Base-by-base conservation (phyloP, 2,113 vertebrate species). In the Panthera leo region DNA sequence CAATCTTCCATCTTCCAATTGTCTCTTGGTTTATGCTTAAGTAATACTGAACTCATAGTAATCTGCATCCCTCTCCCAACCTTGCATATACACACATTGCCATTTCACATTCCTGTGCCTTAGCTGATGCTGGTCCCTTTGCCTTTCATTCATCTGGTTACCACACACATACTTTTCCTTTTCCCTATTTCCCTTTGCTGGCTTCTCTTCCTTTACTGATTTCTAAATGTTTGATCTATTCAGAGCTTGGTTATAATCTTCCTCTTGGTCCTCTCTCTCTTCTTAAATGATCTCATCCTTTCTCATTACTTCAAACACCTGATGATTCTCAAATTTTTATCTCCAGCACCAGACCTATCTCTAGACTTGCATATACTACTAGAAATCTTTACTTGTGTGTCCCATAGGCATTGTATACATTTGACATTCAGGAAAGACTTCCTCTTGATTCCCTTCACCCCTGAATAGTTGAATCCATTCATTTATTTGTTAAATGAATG, bases 271-370 rank as follows among this genome's bases (percentile, higher is more conserved):
- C 51, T 79, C 31, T 89, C 34, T 95, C 42, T 95, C 36, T 45
- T 42, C n/a, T 76, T 80, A 83, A 65, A 75, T 95, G 91, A 97
- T 83, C 86, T 96, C 84, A 84, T 93, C 42, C 27, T 18, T 82
- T 97, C 53, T 45, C 31, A 7, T 95, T 79, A 95, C 34, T 55
- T 85, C 3, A 78, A 58, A n/a, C 11, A 93, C 16, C 23, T 31
- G 6, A 45, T 67, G 42, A 68, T 79, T 89, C 39, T 83, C 82
- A 75, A 39, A 91, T 96, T 83, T 91, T 3, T 89, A 63, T 76
- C 53, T 91, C 39, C 25, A 70, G 53, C 39, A 21, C 3, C 19
- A 93, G 78, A 55, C 11, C 18, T 76, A 21, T 45, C 36, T 94
- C 18, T 48, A 36, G 96, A 82, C 39, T 89, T 89, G 23, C 21